Base-by-base conservation (phyloP, 2,113 vertebrate genomes). In the Cyrtonyx montezumae region DNA sequence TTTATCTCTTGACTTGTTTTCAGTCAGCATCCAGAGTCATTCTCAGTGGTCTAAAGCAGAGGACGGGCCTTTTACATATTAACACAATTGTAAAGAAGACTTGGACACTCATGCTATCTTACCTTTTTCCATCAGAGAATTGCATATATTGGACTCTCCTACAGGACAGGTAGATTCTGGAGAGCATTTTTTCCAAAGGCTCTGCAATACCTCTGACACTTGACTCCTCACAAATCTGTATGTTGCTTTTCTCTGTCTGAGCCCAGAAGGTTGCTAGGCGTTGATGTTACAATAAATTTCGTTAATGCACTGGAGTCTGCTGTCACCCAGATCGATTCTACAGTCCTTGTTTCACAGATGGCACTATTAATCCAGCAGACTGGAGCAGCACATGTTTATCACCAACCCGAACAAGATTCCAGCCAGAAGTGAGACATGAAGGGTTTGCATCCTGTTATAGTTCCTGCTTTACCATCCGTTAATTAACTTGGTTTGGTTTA, bases 331-430 rank as follows among this genome's bases (percentile, higher is more conserved):
- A 32, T 75, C 1, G 0, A 2, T 87, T 68, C 45, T 76, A 53
- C 32, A 79, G 79, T 68, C 25, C 23, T 58, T 79, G 23, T 79
- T 77, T 77, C 63, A 76, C 81, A 92, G 75, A 77, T 84, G 48
- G 79, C 67, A 58, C 61, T 58, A 66, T 59, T 95, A 95, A 93
- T 92, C 53, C 82, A 79, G 62, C 45, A 84, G 79, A 69, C 75
- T 66, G 87, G 49, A 77, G 59, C 49, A 87, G 59, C 32, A 51
- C 82, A 42, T 92, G 30, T 93, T 91, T 91, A 66, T 84, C 69
- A 30, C 58, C 45, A 79, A 53, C 30, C 16, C 45, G 78, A 68
- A 34, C 1, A 0, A 82, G 67, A 10, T 55, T 79, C 76, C 42
- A 18, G 42, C 23, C 69, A 79, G 84, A 87, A 93, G 75, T 62